Evolutionary conservation across 2,113 vertebrate genomes (phyloP), one percentile per base, ranked within the genome.

Genomic region (Oryctolagus cuniculus): DNA sequence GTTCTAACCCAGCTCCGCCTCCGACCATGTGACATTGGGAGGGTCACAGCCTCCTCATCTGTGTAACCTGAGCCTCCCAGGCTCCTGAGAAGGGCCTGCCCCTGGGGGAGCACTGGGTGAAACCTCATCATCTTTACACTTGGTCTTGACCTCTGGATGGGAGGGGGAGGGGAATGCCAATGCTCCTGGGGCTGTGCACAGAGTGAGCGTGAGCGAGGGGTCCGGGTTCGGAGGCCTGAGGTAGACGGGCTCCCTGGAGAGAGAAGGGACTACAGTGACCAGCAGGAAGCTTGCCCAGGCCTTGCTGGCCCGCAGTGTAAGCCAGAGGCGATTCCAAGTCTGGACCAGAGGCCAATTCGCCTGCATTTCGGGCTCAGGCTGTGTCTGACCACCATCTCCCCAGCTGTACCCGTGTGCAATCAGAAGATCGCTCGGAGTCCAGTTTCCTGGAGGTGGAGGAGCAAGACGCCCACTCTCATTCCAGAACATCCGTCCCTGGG

Each of bases 301-400:
- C 63, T 91, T 64, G 49, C 44, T 53, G 84, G 77, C 72, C 17
- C 27, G 10, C 29, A 63, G 61, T 49, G 70, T 67, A 55, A 67
- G 70, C 66, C 21, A 58, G 51, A 55, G 53, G 77, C 6, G 77
- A 87, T 77, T 91, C 87, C 92, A 89, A 79, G 93, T 49, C 93
- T 95, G 89, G 80, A 79, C 61, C 49, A 22, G 77, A 55, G 67
- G 55, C 77, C 80, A 38, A 5, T 72, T 67, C 90, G 89, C 49
- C 86, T 61, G 17, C 1, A 0, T 75, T 61, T 87, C 90, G 49
- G 55, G 58, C 34, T 74, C 19, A 49, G 10, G 3, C 73, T 61
- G 22, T 13, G n/a, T 73, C 92, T 31, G n/a, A 87, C 12, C 29
- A 27, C 51, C 38, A 10, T 34, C 61, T 80, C 74, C 69, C 11